Conservation (phyloP, 2,888 invertebrate genomes). For the Agrochola lota region DNA sequence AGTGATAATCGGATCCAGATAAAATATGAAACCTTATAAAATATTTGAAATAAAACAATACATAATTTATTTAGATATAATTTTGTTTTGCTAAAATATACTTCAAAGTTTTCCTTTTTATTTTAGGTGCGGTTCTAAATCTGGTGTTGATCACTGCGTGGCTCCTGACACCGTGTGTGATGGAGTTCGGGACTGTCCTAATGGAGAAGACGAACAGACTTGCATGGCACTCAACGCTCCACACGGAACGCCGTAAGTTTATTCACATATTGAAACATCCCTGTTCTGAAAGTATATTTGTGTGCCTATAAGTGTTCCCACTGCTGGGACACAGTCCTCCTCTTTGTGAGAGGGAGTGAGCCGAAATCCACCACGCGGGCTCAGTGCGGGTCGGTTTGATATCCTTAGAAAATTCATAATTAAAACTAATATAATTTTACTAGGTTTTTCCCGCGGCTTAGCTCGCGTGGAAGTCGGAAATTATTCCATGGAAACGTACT, state of each 20-base stretch:
- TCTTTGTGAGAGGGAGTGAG: too few species aligned
- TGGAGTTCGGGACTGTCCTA: conserved; percentile 93
- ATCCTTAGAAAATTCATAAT: background rate
- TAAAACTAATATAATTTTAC: background rate
- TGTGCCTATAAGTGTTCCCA: background rate
- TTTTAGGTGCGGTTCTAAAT: conserved; percentile 80
- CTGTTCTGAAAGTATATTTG: background rate
- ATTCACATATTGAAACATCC: background rate
- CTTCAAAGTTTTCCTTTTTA: conserved; percentile 36
- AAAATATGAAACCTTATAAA: background rate
- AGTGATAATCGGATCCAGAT: background rate
- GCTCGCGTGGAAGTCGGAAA: too few species aligned
- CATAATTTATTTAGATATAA: background rate
- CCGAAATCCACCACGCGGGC: background rate
- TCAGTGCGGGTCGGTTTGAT: background rate
- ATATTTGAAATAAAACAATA: background rate
- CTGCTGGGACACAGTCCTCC: background rate
- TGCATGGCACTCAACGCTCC: conserved; percentile 89
- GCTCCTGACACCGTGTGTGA: conserved; percentile 94
- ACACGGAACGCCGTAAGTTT: conserved; percentile 81
- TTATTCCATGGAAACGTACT: too few species aligned
- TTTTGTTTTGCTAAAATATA: background rate
- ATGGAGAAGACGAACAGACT: conserved; percentile 93
- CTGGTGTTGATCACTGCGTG: conserved; percentile 89
- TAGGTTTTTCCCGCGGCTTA: too few species aligned